These are phyloP conservation scores for Dissostichus mawsoni DNA, from an alignment of 2,113 vertebrate species.

Conservation along the genomic window DNA sequence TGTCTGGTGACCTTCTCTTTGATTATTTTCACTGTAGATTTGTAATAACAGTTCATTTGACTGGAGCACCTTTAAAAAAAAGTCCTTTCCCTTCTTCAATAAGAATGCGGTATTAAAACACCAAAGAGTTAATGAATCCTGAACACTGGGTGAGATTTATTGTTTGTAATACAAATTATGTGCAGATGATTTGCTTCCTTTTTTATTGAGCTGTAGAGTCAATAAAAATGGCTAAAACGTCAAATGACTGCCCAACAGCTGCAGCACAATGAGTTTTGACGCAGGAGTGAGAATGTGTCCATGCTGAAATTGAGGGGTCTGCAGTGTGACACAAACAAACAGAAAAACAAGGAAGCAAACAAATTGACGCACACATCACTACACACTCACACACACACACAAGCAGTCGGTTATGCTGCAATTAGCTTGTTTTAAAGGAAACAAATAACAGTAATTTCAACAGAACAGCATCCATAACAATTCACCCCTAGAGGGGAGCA, in stretches of 20 bases:
- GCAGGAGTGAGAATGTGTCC: slow-evolving; percentile 67
- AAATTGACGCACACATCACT: slow-evolving; percentile 33
- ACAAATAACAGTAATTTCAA: slow-evolving; percentile 83
- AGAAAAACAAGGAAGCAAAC: slow-evolving; percentile 73
- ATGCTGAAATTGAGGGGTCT: slow-evolving; percentile 71
- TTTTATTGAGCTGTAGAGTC: slow-evolving; percentile 18
- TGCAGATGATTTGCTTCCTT: slow-evolving; percentile 25
- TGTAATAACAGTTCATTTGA: not conserved
- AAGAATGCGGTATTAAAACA: not conserved
- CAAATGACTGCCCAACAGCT: slow-evolving; percentile 69
- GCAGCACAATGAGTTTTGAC: slow-evolving; percentile 64
- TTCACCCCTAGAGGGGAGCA: slow-evolving; percentile 78
- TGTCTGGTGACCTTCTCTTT: not conserved
- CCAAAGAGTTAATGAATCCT: slow-evolving; percentile 2
- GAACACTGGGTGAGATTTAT: slow-evolving; percentile 7
- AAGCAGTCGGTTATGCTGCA: slow-evolving; percentile 66
- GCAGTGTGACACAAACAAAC: slow-evolving; percentile 75
- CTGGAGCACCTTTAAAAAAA: not conserved
- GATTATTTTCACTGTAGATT: not conserved
- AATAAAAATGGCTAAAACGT: slow-evolving; percentile 38
- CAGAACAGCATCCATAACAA: slow-evolving; percentile 78
- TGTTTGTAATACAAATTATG: slow-evolving; percentile 14
- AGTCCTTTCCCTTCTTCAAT: not conserved
- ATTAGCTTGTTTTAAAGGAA: slow-evolving; percentile 84
- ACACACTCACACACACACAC: slow-evolving; percentile 18